These are phyloP conservation scores for Galerucella pusilla DNA, from an alignment of 2,888 invertebrate species.

Conservation along the genomic window DNA sequence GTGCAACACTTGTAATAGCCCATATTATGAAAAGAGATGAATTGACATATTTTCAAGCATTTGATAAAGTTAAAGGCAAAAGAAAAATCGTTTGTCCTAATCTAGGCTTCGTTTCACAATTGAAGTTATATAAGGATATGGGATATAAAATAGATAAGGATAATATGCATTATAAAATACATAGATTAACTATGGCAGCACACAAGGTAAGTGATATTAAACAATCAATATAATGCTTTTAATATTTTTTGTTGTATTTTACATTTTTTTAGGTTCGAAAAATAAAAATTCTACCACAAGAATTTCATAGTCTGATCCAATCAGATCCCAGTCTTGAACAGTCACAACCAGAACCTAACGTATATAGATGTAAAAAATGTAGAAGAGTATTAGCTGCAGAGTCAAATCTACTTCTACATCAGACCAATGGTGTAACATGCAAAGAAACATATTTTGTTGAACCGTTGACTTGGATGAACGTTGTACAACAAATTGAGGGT, in stretches of 20 bases:
- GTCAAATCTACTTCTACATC: constrained; percentile 81
- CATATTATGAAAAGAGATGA: constrained; percentile 88
- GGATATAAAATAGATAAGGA: constrained; percentile 75
- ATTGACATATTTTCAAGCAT: constrained; percentile 79
- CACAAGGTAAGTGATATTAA: constrained; percentile 72
- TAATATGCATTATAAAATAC: constrained; percentile 78
- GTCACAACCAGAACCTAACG: constrained; percentile 80
- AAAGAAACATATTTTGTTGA: constrained; percentile 86
- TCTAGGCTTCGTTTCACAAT: constrained; percentile 81
- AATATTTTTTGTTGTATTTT: not conserved
- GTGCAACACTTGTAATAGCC: constrained; percentile 87
- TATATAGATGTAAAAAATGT: constrained; percentile 86
- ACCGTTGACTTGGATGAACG: constrained; percentile 91
- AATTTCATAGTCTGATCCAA: constrained; percentile 80
- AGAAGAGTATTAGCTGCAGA: constrained; percentile 84
- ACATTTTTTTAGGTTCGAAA: constrained; percentile 64
- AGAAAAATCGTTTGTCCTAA: constrained; percentile 82
- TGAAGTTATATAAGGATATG: constrained; percentile 84
- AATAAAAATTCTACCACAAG: constrained; percentile 85
- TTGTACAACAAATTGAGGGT: constrained; percentile 72
- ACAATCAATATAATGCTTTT: not conserved
- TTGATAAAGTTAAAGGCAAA: constrained; percentile 75
- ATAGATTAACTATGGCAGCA: constrained; percentile 81
- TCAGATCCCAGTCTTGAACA: constrained; percentile 81
- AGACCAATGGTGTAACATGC: constrained; percentile 70